Evolutionary conservation across 1,140 invertebrate genomes (phyloP).

Genomic region (Helicoverpa armigera): DNA sequence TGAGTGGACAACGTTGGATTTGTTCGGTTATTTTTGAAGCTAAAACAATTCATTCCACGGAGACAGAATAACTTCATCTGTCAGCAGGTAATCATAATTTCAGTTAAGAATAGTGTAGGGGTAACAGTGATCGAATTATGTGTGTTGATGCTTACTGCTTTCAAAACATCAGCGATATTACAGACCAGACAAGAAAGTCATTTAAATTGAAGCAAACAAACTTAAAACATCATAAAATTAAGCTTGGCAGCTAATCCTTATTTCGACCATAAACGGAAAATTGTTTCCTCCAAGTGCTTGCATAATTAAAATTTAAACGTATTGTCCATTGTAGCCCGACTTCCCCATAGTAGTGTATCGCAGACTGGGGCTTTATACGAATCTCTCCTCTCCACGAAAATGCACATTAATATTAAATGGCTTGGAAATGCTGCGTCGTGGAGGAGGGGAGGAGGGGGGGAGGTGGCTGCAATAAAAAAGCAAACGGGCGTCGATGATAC

Average conservation of each 20-base stretch:
- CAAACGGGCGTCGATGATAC: constrained; percentile 78
- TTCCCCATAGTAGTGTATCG: constrained; percentile 75
- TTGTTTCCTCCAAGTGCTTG: constrained; percentile 49
- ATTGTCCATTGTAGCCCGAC: constrained; percentile 71
- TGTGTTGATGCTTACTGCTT: not conserved
- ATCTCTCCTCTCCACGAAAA: constrained; percentile 84
- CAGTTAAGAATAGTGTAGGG: no score
- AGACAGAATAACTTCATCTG: no score
- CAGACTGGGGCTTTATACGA: constrained; percentile 83
- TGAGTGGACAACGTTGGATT: not conserved
- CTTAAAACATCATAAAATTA: constrained; percentile 32
- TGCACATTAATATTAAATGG: constrained; percentile 87
- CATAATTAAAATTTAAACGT: constrained; percentile 80
- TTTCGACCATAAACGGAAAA: constrained; percentile 45
- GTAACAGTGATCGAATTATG: no score
- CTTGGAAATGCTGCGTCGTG: constrained; percentile 84
- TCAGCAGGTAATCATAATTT: no score
- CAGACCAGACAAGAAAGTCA: not conserved
- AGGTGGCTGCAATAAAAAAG: constrained; percentile 80
- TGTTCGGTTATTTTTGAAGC: not conserved
- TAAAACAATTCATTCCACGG: no score
- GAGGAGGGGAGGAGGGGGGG: constrained; percentile 62
- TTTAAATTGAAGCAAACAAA: not conserved
- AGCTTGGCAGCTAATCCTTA: constrained; percentile 40
- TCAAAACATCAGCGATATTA: not conserved